phyloP scores from a whole-genome alignment of 2,888 invertebrate species.

The Onchidella celtica region DNA sequence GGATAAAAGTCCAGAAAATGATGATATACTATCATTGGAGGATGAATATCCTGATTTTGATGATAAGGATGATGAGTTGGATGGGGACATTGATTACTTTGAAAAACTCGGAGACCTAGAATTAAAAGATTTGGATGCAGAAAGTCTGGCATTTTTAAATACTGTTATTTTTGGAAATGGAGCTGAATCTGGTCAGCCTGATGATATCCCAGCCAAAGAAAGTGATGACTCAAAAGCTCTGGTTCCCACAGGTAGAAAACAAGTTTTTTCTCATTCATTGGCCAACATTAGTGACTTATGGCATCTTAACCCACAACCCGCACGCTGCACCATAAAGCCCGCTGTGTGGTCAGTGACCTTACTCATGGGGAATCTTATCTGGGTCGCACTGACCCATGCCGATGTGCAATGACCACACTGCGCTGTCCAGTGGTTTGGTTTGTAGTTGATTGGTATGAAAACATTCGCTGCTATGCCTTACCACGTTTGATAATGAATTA shows the following conservation, averaged over 20 bases:
- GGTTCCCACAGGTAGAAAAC: neutral
- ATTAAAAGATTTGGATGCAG: conserved; percentile 27
- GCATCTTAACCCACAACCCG: too few species aligned
- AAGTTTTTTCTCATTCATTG: too few species aligned
- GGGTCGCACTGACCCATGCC: too few species aligned
- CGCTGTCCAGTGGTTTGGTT: too few species aligned
- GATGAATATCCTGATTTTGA: conserved; percentile 18
- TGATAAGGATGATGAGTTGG: conserved; percentile 4
- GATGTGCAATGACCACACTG: too few species aligned
- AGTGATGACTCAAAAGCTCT: neutral
- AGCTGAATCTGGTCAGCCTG: neutral
- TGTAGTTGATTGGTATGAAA: too few species aligned
- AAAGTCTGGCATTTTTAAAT: neutral
- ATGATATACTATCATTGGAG: neutral
- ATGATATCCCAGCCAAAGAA: neutral
- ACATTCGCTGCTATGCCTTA: too few species aligned
- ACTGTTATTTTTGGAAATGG: neutral
- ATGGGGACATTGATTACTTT: conserved; percentile 9
- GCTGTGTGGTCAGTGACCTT: too few species aligned
- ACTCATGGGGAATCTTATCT: too few species aligned
- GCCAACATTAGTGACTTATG: too few species aligned
- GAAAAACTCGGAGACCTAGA: conserved; percentile 19
- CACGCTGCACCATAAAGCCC: too few species aligned
- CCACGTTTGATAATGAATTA: too few species aligned
- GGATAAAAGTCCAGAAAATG: neutral